Evolutionary conservation across 2,113 vertebrate species (phyloP).

Genomic region (Carassius gibelio): DNA sequence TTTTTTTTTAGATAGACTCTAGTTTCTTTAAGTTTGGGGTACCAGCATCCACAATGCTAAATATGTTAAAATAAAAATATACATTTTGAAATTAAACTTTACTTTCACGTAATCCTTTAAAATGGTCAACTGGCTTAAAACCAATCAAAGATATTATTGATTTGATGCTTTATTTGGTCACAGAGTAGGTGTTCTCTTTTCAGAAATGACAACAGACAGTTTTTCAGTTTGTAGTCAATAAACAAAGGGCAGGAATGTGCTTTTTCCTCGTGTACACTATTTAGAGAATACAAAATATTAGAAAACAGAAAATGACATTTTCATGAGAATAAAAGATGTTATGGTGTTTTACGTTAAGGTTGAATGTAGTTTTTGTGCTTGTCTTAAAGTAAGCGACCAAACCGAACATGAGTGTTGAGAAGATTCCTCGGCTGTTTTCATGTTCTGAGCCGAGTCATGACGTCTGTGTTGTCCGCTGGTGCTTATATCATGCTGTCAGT

Average conservation of each 20-base stretch:
- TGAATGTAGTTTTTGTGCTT: background rate
- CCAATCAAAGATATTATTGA: no score
- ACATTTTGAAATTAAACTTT: no score
- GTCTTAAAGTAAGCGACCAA: background rate
- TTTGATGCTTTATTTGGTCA: no score
- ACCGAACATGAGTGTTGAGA: background rate
- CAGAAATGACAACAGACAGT: background rate
- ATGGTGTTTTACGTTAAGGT: background rate
- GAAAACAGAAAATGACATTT: background rate
- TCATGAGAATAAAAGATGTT: background rate
- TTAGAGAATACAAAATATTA: no score
- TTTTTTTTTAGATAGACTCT: no score
- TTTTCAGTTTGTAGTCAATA: background rate
- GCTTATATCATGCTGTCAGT: constrained; percentile 17
- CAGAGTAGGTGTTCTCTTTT: background rate
- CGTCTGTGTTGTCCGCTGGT: constrained; percentile 1
- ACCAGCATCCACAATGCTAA: no score
- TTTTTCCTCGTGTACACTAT: background rate
- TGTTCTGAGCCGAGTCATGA: constrained; percentile 9
- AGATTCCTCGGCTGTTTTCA: background rate
- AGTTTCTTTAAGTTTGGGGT: no score
- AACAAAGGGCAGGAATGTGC: background rate
- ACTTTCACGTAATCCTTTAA: background rate
- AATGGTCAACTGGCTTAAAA: background rate
- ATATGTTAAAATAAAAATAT: no score